Conservation (phyloP, 1,140 invertebrate species). For the Diabrotica virgifera region DNA sequence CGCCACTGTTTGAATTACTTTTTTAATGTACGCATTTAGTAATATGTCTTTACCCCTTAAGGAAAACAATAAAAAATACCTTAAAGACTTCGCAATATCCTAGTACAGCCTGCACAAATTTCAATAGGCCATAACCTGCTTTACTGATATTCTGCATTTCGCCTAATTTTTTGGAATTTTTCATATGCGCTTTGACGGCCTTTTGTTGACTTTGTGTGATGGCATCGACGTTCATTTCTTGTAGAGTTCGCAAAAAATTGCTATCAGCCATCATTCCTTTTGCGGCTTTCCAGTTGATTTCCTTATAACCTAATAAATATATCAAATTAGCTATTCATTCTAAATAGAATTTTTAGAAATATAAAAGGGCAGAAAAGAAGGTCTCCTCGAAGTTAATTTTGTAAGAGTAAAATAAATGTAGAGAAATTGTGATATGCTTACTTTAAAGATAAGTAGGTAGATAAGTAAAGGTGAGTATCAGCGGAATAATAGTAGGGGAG, state of each 20-base stretch:
- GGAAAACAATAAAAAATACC: neutral
- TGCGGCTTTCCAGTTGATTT: conserved; percentile 85
- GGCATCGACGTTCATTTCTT: conserved; percentile 81
- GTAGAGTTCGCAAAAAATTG: conserved; percentile 73
- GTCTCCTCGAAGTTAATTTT: no score
- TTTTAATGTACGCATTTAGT: no score
- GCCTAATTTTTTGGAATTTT: conserved; percentile 65
- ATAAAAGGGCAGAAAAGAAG: no score
- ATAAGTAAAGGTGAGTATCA: no score
- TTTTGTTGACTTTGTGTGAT: conserved; percentile 73
- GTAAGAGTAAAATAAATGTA: no score
- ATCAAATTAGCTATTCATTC: no score
- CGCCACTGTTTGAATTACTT: no score
- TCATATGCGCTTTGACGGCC: conserved; percentile 67
- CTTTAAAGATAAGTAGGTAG: no score
- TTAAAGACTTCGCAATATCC: conserved; percentile 81
- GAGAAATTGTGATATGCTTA: no score
- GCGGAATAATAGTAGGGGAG: no score
- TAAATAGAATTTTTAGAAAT: no score
- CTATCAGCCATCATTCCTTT: conserved; percentile 89
- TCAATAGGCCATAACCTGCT: conserved; percentile 79
- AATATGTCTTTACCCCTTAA: no score
- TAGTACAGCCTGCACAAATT: conserved; percentile 81
- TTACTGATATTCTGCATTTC: conserved; percentile 74
- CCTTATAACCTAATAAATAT: conserved; percentile 55